These are phyloP conservation scores for Drosophila paramelanica DNA, from an alignment of 2,888 invertebrate genomes.

Conservation along the genomic window DNA sequence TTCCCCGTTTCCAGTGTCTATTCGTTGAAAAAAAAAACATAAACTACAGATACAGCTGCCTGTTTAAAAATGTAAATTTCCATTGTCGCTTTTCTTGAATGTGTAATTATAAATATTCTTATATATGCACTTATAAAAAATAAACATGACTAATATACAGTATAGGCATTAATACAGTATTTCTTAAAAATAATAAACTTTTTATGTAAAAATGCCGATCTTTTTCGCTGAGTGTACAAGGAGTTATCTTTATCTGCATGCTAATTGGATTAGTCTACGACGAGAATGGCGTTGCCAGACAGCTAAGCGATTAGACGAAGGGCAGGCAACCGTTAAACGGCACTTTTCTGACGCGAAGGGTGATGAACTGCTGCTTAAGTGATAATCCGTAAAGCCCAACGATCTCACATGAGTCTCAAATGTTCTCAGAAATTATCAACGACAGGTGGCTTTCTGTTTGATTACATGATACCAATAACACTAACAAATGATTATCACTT, in stretches of 20 bases:
- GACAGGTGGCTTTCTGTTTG: slow-evolving; percentile 46
- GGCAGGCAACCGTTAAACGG: background rate
- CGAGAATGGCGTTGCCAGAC: slow-evolving; percentile 11
- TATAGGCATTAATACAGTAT: too few relatives aligned
- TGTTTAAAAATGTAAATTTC: slow-evolving; percentile 13
- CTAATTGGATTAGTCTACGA: slow-evolving; percentile 15
- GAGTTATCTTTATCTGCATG: slow-evolving; percentile 26
- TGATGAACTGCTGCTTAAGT: slow-evolving; percentile 6
- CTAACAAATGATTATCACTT: slow-evolving; percentile 66
- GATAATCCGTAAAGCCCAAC: slow-evolving; percentile 2
- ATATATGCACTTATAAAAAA: background rate
- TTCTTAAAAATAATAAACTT: too few relatives aligned
- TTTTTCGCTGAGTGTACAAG: background rate
- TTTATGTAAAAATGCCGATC: background rate
- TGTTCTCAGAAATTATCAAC: slow-evolving; percentile 8
- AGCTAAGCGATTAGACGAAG: background rate
- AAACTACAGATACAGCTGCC: background rate
- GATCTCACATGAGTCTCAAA: background rate
- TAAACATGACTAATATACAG: background rate
- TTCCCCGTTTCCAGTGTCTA: slow-evolving; percentile 24
- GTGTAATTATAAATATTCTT: slow-evolving; percentile 5
- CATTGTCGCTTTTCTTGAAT: slow-evolving; percentile 9
- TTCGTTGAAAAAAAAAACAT: background rate
- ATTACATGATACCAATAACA: slow-evolving; percentile 50
- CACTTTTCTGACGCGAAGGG: background rate